phyloP scores from a whole-genome alignment of 2,797 vertebrate species.

The Luscinia megarhynchos region DNA sequence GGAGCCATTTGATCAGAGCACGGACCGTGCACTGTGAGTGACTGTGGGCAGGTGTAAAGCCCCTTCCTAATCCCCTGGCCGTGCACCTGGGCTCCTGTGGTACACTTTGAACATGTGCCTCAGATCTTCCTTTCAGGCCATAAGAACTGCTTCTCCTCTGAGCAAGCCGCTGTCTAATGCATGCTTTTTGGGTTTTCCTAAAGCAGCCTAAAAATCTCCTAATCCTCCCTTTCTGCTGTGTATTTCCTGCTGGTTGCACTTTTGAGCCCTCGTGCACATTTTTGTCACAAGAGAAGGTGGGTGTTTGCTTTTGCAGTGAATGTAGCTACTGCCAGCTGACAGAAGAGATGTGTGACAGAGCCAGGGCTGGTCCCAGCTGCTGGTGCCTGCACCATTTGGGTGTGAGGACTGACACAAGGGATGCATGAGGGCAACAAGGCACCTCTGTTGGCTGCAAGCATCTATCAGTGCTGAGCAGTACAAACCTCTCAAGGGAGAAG shows the following conservation, averaged over 20 bases:
- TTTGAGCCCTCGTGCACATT: neutral
- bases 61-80: slow-evolving; percentile 8
- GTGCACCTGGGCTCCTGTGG: neutral
- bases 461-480: neutral
- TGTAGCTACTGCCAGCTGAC: neutral
- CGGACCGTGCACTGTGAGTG: neutral
- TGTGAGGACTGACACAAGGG: neutral
- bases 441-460: neutral
- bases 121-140: neutral
- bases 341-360: neutral
- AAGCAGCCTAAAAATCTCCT: slow-evolving; percentile 1
- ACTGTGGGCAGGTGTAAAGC: slow-evolving; percentile 34
- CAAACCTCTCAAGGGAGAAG: slow-evolving; percentile 4
- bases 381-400: neutral
- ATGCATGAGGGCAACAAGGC: neutral
- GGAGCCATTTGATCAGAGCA: neutral
- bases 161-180: neutral
- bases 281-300: neutral
- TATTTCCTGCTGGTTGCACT: neutral
- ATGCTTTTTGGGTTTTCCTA: neutral
- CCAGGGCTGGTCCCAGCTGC: neutral
- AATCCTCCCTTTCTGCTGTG: neutral
- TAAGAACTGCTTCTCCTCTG: neutral
- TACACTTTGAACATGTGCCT: neutral
- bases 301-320: neutral